phyloP scores from a whole-genome alignment of 2,797 vertebrate genomes.

The Scomberomorus guttatus region DNA sequence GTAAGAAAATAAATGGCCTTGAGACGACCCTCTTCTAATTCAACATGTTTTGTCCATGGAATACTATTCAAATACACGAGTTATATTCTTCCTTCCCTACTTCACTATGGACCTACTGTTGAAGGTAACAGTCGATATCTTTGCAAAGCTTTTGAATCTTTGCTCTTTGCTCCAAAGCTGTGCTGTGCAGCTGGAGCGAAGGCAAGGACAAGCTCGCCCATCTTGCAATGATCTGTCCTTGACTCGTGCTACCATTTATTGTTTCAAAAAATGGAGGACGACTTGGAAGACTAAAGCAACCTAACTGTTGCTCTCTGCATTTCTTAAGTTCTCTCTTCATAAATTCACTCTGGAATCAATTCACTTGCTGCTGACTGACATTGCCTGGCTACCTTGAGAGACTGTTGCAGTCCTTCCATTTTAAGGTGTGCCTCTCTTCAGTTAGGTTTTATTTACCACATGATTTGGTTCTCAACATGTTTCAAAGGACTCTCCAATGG shows the following conservation, averaged over 20 bases:
- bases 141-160: conserved; percentile 66
- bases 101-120: conserved; percentile 38
- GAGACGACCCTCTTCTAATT: conserved; percentile 51
- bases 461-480: conserved; percentile 51
- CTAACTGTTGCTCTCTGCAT: conserved; percentile 35
- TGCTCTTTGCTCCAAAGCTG: conserved; percentile 47
- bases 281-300: conserved; percentile 43
- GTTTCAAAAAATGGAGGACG: conserved; percentile 55
- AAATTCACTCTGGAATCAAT: conserved; percentile 45
- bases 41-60: conserved; percentile 50
- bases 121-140: conserved; percentile 61
- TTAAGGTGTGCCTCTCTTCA: conserved; percentile 35
- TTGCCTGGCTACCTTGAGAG: conserved; percentile 28
- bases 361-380: conserved; percentile 7
- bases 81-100: conserved; percentile 56
- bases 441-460: conserved; percentile 50
- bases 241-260: conserved; percentile 59
- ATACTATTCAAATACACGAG: conserved; percentile 53
- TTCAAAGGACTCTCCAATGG: conserved; percentile 49
- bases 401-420: conserved; percentile 37
- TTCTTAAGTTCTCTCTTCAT: conserved; percentile 39
- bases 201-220: conserved; percentile 46
- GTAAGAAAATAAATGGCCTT: conserved; percentile 56
- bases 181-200: conserved; percentile 47
- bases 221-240: conserved; percentile 62